These are phyloP conservation scores for Holacanthus passer DNA, from an alignment of 2,113 vertebrate species.

Conservation along the genomic window DNA sequence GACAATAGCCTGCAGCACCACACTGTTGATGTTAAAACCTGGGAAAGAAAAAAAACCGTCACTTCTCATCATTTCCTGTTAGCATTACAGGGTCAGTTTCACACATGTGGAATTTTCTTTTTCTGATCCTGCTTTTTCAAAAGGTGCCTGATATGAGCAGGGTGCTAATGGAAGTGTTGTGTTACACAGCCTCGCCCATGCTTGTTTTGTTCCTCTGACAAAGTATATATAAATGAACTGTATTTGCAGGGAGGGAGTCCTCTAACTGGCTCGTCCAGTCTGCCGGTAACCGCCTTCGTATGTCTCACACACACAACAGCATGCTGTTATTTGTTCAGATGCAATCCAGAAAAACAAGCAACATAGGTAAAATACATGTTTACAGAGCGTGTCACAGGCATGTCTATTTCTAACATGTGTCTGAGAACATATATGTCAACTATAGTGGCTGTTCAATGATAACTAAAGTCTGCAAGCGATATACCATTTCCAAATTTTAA, in stretches of 20 bases:
- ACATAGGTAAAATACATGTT: background rate
- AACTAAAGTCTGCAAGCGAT: background rate
- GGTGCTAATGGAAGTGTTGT: background rate
- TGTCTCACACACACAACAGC: background rate
- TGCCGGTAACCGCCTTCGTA: background rate
- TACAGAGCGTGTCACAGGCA: background rate
- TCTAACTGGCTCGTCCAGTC: slow-evolving; percentile 58
- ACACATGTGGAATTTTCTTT: background rate
- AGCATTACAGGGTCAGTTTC: background rate
- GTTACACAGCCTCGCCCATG: slow-evolving; percentile 30
- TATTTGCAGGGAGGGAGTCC: background rate
- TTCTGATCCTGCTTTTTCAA: slow-evolving; percentile 9
- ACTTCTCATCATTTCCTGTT: background rate
- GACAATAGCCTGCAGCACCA: slow-evolving; percentile 85
- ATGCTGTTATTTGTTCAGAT: background rate
- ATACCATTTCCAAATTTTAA: too few relatives aligned
- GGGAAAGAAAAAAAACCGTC: background rate
- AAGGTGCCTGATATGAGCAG: background rate
- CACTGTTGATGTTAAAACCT: slow-evolving; percentile 88
- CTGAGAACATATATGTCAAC: background rate
- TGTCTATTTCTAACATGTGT: too few relatives aligned
- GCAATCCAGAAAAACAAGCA: background rate
- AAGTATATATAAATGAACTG: background rate
- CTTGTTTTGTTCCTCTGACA: slow-evolving; percentile 31
- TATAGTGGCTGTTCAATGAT: background rate